Conservation (phyloP, 2,113 vertebrate genomes). For the Rhabdornis inornatus region DNA sequence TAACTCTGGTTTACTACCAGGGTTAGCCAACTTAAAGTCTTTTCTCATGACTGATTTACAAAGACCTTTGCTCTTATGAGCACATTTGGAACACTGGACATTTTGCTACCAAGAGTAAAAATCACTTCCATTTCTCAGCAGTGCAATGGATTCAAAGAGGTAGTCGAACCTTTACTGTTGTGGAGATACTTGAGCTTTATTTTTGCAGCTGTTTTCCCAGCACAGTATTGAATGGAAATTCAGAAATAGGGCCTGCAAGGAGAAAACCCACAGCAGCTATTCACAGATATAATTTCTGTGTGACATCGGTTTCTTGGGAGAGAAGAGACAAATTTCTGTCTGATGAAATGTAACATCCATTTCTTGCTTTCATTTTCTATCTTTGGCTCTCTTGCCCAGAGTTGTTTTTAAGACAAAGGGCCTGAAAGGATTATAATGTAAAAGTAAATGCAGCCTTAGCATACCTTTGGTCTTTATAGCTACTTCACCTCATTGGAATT, state of each 20-base stretch:
- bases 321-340: too few species aligned
- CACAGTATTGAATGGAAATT: not conserved
- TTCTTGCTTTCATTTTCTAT: not conserved
- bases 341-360: not conserved
- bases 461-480: not conserved
- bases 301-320: not conserved
- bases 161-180: not conserved
- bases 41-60: not conserved
- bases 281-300: not conserved
- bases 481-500: not conserved
- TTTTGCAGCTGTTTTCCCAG: not conserved
- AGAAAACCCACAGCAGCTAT: not conserved
- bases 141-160: not conserved
- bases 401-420: not conserved
- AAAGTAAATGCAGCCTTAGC: not conserved
- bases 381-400: not conserved
- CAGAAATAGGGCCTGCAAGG: not conserved
- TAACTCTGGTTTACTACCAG: conserved; percentile 9
- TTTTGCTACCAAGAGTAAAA: not conserved
- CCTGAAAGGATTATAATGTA: not conserved
- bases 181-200: not conserved
- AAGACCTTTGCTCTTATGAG: not conserved
- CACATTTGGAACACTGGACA: not conserved
- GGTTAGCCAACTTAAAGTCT: not conserved
- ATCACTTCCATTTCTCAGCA: not conserved